Conservation (phyloP, 2,113 vertebrate genomes). For the Dasyurus viverrinus region DNA sequence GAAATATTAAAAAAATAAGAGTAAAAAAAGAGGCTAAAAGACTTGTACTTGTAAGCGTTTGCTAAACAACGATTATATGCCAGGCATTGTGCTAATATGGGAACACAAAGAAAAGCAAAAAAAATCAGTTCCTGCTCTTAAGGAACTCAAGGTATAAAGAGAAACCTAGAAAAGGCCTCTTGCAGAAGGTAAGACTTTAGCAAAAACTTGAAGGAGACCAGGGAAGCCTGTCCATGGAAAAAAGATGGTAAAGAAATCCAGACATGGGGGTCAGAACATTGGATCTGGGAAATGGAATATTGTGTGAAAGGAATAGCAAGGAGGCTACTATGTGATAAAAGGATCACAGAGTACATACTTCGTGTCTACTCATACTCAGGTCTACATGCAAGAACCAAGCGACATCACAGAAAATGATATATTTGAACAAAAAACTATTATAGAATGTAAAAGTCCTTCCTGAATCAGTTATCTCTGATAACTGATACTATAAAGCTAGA, state of each 20-base stretch:
- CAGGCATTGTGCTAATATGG: background rate
- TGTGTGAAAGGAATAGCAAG: no score
- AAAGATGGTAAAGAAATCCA: background rate
- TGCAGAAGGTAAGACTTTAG: background rate
- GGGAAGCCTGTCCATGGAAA: background rate
- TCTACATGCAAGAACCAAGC: background rate
- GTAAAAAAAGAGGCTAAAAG: background rate
- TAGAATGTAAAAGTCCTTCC: background rate
- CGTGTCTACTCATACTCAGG: background rate
- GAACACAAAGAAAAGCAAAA: background rate
- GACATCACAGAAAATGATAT: background rate
- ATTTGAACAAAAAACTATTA: background rate
- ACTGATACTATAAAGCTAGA: background rate
- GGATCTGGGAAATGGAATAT: no score
- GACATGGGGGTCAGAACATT: no score
- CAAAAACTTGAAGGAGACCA: background rate
- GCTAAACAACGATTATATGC: background rate
- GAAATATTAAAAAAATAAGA: background rate
- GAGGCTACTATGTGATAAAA: no score
- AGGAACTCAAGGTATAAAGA: background rate
- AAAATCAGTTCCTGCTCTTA: no score
- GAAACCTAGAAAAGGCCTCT: background rate
- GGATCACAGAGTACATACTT: no score
- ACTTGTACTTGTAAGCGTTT: background rate
- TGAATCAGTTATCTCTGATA: background rate